Base-by-base conservation (phyloP, 2,797 vertebrate species). In the Mus caroli region DNA sequence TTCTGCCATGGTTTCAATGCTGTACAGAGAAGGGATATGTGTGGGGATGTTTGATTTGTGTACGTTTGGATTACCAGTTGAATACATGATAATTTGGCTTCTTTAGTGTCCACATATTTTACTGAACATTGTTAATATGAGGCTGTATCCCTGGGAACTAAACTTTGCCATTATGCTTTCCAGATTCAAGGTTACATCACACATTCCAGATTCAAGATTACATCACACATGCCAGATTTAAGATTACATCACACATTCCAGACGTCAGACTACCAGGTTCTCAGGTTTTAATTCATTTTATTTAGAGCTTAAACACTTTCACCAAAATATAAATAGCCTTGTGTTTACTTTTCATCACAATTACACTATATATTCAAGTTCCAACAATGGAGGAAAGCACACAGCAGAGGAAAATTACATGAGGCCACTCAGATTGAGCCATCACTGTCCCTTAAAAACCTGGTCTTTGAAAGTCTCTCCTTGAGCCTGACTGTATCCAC, bases 391-490 rank as follows among this genome's bases (percentile, higher is more conserved):
- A 60, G 60, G 62, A 90, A 56, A 83, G 71, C 43, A 91, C 1
- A 43, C 88, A 77, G 14, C 17, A 89, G 88, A 78, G 24, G 71
- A 58, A 89, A 58, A 46, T 40, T 67, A 11, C 34, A 14, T 2
- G 24, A 24, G 2, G 8, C 10, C 4, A 31, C 15, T 80, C 82
- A 88, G 31, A 79, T 26, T 69, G 10, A 76, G 52, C 3, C 11
- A 46, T 15, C 92, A 10, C 76, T 24, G 79, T 62, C 31, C 24
- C 76, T 92, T 54, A 13, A 89, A 56, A 46, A 56, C 50, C 58
- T 88, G 79, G 26, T 85, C 56, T 90, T 94, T n/a, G 37, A 26
- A 88, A 88, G 28, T 40, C 83, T 96, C 46, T 82, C 58, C 34
- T 86, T 67, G 71, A 88, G 76, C 4, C 19, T 91, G 34, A 19